Evolutionary conservation across 2,888 invertebrate genomes (phyloP).

Genomic region (Antheraea assamensis): DNA sequence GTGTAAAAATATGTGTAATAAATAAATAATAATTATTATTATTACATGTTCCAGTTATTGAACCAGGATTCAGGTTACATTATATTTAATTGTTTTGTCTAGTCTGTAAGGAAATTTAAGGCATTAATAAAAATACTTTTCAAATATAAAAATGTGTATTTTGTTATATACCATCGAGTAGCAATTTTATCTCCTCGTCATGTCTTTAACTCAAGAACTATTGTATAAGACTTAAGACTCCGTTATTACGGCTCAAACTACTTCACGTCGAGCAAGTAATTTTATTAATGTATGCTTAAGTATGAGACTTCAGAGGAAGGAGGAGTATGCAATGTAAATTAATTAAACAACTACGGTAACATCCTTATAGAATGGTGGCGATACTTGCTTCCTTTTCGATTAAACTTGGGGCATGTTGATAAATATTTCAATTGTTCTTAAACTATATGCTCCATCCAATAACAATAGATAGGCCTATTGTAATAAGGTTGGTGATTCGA

Average conservation of each 20-base stretch:
- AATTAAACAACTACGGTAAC: not conserved
- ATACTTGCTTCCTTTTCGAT: not conserved
- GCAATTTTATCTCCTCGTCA: not conserved
- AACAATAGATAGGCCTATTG: not conserved
- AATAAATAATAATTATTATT: too few relatives aligned
- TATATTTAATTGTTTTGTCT: too few relatives aligned
- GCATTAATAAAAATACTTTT: too few relatives aligned
- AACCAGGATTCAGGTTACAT: too few relatives aligned
- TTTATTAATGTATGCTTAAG: conserved; percentile 6
- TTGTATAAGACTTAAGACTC: conserved; percentile 3
- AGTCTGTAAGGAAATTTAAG: too few relatives aligned
- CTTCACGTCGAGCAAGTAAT: not conserved
- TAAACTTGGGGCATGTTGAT: not conserved
- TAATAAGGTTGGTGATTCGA: not conserved
- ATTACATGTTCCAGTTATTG: too few relatives aligned
- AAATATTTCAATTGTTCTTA: not conserved
- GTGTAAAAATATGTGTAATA: too few relatives aligned
- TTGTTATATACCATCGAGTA: not conserved
- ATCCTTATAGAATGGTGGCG: not conserved
- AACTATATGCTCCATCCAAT: not conserved
- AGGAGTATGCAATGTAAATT: conserved; percentile 7
- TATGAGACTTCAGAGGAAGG: not conserved
- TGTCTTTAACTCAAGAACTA: not conserved
- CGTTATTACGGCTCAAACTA: conserved; percentile 2
- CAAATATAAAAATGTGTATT: too few relatives aligned